Base-by-base conservation (phyloP, 1,140 invertebrate genomes). In the Zaprionus lachaisei region DNA sequence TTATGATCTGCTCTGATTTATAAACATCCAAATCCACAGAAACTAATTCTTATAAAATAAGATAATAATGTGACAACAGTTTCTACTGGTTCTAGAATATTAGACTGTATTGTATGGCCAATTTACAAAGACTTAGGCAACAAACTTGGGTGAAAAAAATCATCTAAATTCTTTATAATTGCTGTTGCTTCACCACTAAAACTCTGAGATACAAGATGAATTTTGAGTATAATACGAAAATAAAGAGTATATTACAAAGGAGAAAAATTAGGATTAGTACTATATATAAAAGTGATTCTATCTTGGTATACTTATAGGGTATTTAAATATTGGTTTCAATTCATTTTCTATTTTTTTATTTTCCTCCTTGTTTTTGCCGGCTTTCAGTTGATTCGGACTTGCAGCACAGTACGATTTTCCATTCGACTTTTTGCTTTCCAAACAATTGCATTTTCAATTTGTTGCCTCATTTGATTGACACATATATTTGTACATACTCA, bases 401-500 rank as follows among this genome's bases (percentile, higher is more conserved):
- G 5, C 11, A 47, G 28, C 49, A 24, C 20, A 4, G 20, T 38
- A 57, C 24, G 68, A 64, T 66, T 77, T 66, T 49, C 58, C 44
- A 28, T 56, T n/a, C 24, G 54, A 28, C 14, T 56, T 31, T 49
- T 72, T 63, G 54, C 26, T 68, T 60, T 58, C 7, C 37, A 38
- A 15, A 38, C 37, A 38, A 38, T 38, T 17, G 41, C n/a, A n/a
- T 44, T 51, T 79, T 54, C 47, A 41, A 54, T 71, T 57, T 65
- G 49, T 57, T 68, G 57, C 68, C 55, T 62, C 41, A 77, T 71
- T 70, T 80, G 77, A 72, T 70, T 47, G 55, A 75, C 72, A 81
- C 70, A 51, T 1, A 51, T 24, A 75, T 73, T 51, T 20, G 20
- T 49, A 49, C n/a, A 47, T 47, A 9, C 17, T 31, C 7, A 31